Conservation (phyloP, 2,888 invertebrate species). For the Eupithecia dodoneata region DNA sequence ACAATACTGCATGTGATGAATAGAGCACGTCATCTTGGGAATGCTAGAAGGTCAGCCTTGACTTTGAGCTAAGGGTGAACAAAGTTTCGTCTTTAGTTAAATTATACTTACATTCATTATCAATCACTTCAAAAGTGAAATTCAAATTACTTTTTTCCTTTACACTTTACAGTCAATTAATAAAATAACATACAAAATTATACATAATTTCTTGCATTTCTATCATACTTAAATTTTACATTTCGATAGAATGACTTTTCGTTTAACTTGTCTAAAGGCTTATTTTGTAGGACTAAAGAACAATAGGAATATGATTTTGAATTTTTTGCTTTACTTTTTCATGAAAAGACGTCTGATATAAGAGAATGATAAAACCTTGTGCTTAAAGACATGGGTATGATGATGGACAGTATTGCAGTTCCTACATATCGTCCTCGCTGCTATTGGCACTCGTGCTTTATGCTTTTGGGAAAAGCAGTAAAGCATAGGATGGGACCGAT, state of each 20-base stretch:
- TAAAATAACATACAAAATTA: too few relatives aligned
- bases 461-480: not conserved
- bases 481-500: not conserved
- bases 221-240: not conserved
- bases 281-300: too few relatives aligned
- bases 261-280: too few relatives aligned
- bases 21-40: slow-evolving; percentile 20
- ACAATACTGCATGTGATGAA: slow-evolving; percentile 15
- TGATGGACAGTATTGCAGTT: not conserved
- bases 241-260: not conserved
- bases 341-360: not conserved
- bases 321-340: not conserved
- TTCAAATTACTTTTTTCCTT: not conserved
- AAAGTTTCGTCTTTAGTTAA: not conserved
- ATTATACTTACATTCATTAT: not conserved
- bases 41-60: slow-evolving; percentile 16
- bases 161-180: not conserved
- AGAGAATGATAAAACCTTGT: not conserved
- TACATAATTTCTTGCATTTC: not conserved
- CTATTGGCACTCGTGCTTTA: too few relatives aligned
- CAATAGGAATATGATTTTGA: not conserved
- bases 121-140: not conserved
- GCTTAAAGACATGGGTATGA: not conserved
- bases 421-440: not conserved
- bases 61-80: slow-evolving; percentile 10